Percentiles rank a stretch among this genome's conserved stretches.
These are phyloP conservation scores for Callosobruchus maculatus DNA, from an alignment of 2,888 invertebrate species.

Conservation along the genomic window DNA sequence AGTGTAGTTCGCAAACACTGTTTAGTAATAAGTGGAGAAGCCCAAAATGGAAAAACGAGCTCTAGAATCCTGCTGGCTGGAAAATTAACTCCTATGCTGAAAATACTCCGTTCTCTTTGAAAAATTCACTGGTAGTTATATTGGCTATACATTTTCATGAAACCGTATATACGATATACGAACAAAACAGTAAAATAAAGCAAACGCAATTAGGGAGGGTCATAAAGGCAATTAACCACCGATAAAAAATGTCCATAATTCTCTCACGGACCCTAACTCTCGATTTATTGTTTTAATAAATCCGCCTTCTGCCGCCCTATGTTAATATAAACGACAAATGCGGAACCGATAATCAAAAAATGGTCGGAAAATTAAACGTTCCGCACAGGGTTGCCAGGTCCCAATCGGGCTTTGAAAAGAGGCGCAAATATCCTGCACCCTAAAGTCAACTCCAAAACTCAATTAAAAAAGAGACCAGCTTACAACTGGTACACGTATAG, in stretches of 20 bases:
- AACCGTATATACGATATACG: not conserved
- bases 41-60: too few relatives aligned
- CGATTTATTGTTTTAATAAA: constrained; percentile 32
- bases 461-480: too few relatives aligned
- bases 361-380: not conserved
- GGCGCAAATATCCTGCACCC: too few relatives aligned
- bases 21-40: too few relatives aligned
- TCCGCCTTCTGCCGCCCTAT: constrained; percentile 25
- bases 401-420: too few relatives aligned
- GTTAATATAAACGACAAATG: not conserved
- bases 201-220: not conserved
- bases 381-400: not conserved
- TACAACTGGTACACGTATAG: too few relatives aligned
- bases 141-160: not conserved
- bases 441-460: too few relatives aligned
- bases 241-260: constrained; percentile 14
- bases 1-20: too few relatives aligned
- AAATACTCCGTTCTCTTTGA: too few relatives aligned
- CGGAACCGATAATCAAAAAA: not conserved
- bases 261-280: constrained; percentile 12
- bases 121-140: too few relatives aligned
- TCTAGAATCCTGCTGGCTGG: too few relatives aligned
- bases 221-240: constrained; percentile 10
- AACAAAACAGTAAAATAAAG: not conserved
- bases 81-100: too few relatives aligned